Evolutionary conservation across 2,113 vertebrate species (phyloP).

Genomic region (Capreolus pygargus): DNA sequence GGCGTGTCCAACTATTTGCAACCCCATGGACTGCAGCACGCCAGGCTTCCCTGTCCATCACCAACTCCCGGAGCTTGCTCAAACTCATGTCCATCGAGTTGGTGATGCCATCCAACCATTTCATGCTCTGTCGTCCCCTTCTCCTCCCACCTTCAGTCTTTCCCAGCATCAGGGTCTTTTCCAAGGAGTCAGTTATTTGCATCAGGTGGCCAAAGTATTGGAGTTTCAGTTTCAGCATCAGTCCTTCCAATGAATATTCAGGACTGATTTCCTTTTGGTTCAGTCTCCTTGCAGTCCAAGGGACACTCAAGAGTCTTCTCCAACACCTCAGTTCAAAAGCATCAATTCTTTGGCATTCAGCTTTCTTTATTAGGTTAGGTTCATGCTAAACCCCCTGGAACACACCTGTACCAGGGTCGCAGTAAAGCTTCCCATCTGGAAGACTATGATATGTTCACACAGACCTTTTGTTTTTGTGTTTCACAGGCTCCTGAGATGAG

Average conservation of each 20-base stretch:
- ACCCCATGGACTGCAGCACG: too few relatives aligned
- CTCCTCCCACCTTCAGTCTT: fast-evolving
- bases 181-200: neutral
- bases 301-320: neutral
- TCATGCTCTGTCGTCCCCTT: neutral
- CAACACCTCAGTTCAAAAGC: neutral
- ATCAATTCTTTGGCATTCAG: neutral
- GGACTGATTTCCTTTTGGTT: neutral
- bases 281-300: neutral
- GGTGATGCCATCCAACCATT: too few relatives aligned
- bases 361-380: neutral
- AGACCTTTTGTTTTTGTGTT: neutral
- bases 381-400: too few relatives aligned
- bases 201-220: neutral
- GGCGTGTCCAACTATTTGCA: too few relatives aligned
- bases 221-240: neutral
- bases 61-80: too few relatives aligned
- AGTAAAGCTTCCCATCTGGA: neutral
- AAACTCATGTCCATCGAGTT: too few relatives aligned
- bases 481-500: too few relatives aligned
- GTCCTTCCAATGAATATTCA: neutral
- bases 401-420: neutral
- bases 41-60: too few relatives aligned
- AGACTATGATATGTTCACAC: fast-evolving
- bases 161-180: neutral